Base-by-base conservation (phyloP, 1,140 invertebrate species). In the Microvelia longipes region DNA sequence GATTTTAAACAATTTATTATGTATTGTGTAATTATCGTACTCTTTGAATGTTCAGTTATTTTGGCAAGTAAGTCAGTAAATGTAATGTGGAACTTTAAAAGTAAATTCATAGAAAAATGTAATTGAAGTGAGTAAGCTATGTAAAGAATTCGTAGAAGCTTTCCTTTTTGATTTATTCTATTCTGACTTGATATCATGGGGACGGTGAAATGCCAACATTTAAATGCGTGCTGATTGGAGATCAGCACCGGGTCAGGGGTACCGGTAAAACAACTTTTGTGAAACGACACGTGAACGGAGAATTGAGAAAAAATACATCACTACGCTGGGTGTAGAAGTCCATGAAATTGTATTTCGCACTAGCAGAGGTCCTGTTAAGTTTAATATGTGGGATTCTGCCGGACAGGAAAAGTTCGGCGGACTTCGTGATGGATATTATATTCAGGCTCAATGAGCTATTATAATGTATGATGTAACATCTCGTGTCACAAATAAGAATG, bases 391-490 rank as follows among this genome's bases (percentile, higher is more conserved):
- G 97, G 98, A 99, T 77, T 98, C 96, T 1, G 97, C 98, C 72
- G 98, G 98, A 5, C 98, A 99, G 80, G 98, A 99, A 80, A 99
- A 99, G 79, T 99, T 98, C 77, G 98, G 98, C 73, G 97, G 98
- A 64, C 85, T 99, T 13, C 86, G 98, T 78, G 98, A 99, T 83
- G 98, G 97, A 68, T 99, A 99, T 77, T 99, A 99, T 78, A 99
- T 99, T 81, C 70, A 82, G 79, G 96, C 96, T 78, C 95, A 99
- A 82, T 98, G 96, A 83, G 96, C 96, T 71, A 92, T 99, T 75
- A 96, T 99, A 74, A 99, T 99, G 98, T 99, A 99, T 82, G 98
- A 99, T 83, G 97, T 99, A 73, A 99, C 98, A 62, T 97, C 96
- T 29, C 85, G 98, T 77, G 94, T 99, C 68, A 99, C 98, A 2